phyloP scores from a whole-genome alignment of 2,888 invertebrate species.

The Cerceris rybyensis region DNA sequence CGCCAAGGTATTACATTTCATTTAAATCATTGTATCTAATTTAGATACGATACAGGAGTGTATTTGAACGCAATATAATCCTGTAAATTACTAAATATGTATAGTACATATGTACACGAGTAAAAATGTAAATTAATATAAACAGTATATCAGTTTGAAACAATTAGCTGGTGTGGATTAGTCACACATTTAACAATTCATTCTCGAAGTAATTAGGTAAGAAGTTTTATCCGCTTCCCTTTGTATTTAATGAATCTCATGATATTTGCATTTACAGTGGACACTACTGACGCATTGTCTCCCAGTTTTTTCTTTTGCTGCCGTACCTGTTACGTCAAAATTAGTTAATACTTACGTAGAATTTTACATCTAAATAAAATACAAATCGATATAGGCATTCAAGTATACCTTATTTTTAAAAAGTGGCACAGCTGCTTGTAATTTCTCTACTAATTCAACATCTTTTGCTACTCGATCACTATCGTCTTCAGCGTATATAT shows the following conservation, averaged over 20 bases:
- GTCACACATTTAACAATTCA: neutral
- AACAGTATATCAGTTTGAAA: neutral
- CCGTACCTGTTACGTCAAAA: slow-evolving; percentile 83
- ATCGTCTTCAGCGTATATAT: slow-evolving; percentile 90
- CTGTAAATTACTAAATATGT: neutral
- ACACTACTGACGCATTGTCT: slow-evolving; percentile 87
- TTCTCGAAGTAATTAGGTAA: neutral
- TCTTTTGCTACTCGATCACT: slow-evolving; percentile 86
- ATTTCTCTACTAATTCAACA: slow-evolving; percentile 85
- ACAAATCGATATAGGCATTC: no score
- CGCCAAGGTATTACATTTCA: no score
- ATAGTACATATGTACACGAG: neutral
- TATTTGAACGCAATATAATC: neutral
- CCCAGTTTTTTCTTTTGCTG: slow-evolving; percentile 86
- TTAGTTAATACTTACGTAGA: neutral
- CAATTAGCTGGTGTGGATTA: neutral
- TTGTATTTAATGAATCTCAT: slow-evolving; percentile 89
- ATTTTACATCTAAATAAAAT: slow-evolving; percentile 6
- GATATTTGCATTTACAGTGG: slow-evolving; percentile 87
- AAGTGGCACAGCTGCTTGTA: slow-evolving; percentile 84
- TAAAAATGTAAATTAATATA: no score
- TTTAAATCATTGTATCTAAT: no score
- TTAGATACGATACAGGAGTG: no score
- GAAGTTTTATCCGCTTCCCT: slow-evolving; percentile 77
- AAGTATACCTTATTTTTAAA: slow-evolving; percentile 86